phyloP scores from a whole-genome alignment of 2,888 invertebrate genomes.

The Druceiella hillmani region DNA sequence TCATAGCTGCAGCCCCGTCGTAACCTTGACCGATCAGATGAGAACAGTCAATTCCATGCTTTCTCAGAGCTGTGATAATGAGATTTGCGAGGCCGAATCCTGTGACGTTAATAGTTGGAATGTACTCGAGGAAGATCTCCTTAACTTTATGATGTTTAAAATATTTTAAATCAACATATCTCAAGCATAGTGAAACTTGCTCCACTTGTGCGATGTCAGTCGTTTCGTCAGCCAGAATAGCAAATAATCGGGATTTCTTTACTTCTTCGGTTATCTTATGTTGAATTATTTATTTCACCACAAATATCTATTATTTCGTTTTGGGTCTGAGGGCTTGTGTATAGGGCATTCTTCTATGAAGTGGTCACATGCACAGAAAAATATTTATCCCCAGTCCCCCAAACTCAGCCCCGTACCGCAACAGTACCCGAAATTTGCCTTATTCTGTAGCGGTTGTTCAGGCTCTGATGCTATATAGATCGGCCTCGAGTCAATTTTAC shows the following conservation, averaged over 20 bases:
- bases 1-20: too few relatives aligned
- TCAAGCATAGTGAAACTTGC: too few relatives aligned
- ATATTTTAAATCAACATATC: conserved; percentile 9
- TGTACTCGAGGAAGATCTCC: conserved; percentile 18
- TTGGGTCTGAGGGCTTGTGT: conserved; percentile 14
- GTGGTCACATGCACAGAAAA: conserved; percentile 15
- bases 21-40: conserved; percentile 19
- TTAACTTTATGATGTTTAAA: conserved; percentile 19
- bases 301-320: conserved; percentile 13
- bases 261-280: conserved; percentile 13
- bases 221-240: conserved; percentile 16
- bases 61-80: conserved; percentile 17
- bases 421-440: conserved; percentile 13
- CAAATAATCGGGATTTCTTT: conserved; percentile 19
- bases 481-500: conserved; percentile 15
- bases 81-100: conserved; percentile 16
- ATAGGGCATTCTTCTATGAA: conserved; percentile 13
- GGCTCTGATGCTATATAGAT: conserved; percentile 12
- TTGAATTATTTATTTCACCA: conserved; percentile 16
- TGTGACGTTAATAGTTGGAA: conserved; percentile 18
- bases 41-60: conserved; percentile 18
- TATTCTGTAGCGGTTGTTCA: conserved; percentile 13
- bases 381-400: conserved; percentile 15
- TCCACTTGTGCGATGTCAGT: conserved; percentile 16
- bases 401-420: conserved; percentile 12